Base-by-base conservation (phyloP, 2,797 vertebrate genomes). In the Novumbra hubbsi region DNA sequence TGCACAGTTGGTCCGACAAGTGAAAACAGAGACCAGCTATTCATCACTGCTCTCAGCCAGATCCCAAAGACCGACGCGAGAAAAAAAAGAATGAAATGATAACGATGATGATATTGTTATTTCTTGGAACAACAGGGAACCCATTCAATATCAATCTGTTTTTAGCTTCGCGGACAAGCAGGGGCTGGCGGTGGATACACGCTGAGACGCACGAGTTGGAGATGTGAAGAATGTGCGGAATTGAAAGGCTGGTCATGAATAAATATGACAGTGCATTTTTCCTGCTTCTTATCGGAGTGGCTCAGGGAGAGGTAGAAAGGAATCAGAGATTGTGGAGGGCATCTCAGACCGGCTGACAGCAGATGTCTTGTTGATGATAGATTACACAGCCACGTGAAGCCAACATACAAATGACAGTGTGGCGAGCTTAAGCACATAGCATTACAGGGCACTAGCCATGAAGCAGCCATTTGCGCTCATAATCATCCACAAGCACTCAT, bases 231-330 rank as follows among this genome's bases (percentile, higher is more conserved):
- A 86, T 78, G 75, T 64, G 71, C 78, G 67, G 81, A 85, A 87
- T 79, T 75, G 84, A 87, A 85, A 88, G 89, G 82, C 85, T 83
- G 81, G 85, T 88, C 86, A 91, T 93, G 90, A 94, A 92, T 91
- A 93, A 92, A 93, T 92, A 91, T 91, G 88, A 92, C 90, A 87
- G 80, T 73, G 77, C 85, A 81, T 88, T 89, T 86, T 81, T 86
- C 80, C 85, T 84, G 81, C 85, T 89, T 77, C 91, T 93, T 91
- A 90, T 93, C 92, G 66, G 87, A 85, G 88, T 88, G 84, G 87
- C 85, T 82, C 88, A 91, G 88, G 83, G 87, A 90, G 87, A 80
- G 86, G 85, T 81, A 86, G 80, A 85, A 84, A 85, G 86, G 83
- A 87, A 85, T 78, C 84, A 52, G 84, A 87, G 90, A 93, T 91